Conservation (phyloP, 2,113 vertebrate genomes). For the Ciconia maguari region DNA sequence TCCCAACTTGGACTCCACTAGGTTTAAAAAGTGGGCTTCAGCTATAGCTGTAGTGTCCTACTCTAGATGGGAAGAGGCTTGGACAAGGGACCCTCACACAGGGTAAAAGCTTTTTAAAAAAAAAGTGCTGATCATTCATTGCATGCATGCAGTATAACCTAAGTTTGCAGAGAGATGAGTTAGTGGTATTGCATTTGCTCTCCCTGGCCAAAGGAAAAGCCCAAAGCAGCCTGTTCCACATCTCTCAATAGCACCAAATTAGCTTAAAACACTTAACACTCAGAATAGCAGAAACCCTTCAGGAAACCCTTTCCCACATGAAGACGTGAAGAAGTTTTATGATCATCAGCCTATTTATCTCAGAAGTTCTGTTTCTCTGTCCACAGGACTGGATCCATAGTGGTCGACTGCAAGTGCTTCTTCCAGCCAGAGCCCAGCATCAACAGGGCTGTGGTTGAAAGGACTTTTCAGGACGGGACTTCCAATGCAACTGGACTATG, state of each 20-base stretch:
- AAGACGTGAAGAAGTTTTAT: neutral
- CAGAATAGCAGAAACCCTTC: neutral
- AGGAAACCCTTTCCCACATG: neutral
- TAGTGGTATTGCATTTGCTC: neutral
- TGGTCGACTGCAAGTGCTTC: conserved; percentile 61
- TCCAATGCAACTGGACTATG: conserved; percentile 30
- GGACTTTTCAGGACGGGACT: conserved; percentile 56
- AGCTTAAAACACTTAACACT: neutral
- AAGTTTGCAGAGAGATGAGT: neutral
- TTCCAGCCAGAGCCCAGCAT: conserved; percentile 50
- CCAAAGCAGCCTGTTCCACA: neutral
- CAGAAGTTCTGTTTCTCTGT: neutral
- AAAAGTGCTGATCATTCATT: neutral
- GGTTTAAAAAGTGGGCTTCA: neutral
- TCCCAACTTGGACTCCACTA: neutral
- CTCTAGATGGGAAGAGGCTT: neutral
- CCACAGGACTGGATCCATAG: conserved; percentile 64
- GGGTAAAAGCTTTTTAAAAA: neutral
- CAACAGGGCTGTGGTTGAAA: conserved; percentile 10
- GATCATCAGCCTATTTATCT: neutral
- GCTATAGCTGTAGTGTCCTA: neutral
- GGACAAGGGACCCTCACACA: neutral
- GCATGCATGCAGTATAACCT: neutral
- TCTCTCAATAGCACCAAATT: neutral
- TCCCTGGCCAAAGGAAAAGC: neutral